phyloP scores from a whole-genome alignment of 2,797 vertebrate species.

The Scomberomorus guttatus region DNA sequence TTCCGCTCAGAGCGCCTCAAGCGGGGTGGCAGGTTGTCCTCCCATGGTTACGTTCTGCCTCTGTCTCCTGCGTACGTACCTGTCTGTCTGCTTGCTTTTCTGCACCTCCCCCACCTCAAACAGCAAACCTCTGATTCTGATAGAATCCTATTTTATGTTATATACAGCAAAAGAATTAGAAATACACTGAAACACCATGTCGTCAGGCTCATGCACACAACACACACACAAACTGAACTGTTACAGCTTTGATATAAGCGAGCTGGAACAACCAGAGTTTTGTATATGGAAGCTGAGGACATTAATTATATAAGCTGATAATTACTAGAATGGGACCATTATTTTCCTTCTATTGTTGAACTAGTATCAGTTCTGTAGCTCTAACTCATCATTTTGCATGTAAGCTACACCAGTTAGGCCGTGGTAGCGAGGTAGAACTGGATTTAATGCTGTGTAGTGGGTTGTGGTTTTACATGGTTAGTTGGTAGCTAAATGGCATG shows the following conservation, averaged over 20 bases:
- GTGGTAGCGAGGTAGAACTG: conserved; percentile 2
- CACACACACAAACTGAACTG: neutral
- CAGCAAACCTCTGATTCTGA: conserved; percentile 23
- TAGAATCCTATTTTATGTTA: neutral
- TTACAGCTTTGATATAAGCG: neutral
- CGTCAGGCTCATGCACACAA: neutral
- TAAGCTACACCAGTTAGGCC: conserved; percentile 12
- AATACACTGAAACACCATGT: neutral
- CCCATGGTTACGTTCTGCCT: conserved; percentile 82
- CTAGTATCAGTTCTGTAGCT: conserved; percentile 43
- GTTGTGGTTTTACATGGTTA: conserved; percentile 26
- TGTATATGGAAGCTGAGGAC: neutral
- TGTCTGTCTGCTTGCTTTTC: conserved; percentile 80
- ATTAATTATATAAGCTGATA: neutral
- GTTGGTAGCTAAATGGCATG: conserved; percentile 26
- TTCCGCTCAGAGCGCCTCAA: conserved; percentile 99
- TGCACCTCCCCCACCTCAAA: conserved; percentile 72
- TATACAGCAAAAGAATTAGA: neutral
- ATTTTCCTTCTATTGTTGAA: conserved; percentile 11
- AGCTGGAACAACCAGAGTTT: conserved; percentile 3
- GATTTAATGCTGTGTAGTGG: conserved; percentile 22
- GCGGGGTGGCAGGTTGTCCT: conserved; percentile 94
- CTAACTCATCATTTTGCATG: conserved; percentile 65
- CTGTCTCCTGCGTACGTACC: conserved; percentile 85
- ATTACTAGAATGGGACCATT: neutral